phyloP scores from a whole-genome alignment of 2,888 invertebrate species.

The Rotaria macrura region DNA sequence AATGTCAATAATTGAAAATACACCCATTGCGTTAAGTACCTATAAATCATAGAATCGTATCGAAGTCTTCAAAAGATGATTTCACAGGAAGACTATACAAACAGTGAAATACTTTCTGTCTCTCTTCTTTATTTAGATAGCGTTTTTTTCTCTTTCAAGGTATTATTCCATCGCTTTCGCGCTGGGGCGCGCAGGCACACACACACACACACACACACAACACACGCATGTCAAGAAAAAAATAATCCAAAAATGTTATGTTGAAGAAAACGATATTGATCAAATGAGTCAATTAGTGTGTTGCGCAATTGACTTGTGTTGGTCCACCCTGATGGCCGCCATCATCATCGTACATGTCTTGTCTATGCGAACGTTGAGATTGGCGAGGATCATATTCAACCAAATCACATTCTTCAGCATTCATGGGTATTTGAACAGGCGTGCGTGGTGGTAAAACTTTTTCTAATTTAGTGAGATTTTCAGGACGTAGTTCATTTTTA shows the following conservation, averaged over 20 bases:
- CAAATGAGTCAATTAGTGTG: neutral
- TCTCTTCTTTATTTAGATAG: neutral
- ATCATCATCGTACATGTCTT: slow-evolving; percentile 31
- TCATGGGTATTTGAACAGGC: slow-evolving; percentile 63
- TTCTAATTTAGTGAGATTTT: slow-evolving; percentile 39
- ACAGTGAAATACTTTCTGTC: neutral
- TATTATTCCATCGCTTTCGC: neutral
- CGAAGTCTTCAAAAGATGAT: too few species aligned
- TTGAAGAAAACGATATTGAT: neutral
- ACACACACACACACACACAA: too few species aligned
- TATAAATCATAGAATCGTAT: too few species aligned
- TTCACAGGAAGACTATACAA: too few species aligned
- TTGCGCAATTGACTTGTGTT: slow-evolving; percentile 19
- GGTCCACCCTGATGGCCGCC: neutral
- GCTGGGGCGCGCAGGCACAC: too few species aligned
- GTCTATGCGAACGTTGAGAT: slow-evolving; percentile 51
- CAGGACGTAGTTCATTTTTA: slow-evolving; percentile 22
- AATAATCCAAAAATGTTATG: neutral
- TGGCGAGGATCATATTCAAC: slow-evolving; percentile 68
- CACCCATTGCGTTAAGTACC: too few species aligned
- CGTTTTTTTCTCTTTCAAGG: neutral
- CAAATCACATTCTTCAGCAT: slow-evolving; percentile 66
- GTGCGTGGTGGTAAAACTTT: slow-evolving; percentile 46
- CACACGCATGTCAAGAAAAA: neutral
- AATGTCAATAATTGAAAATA: too few species aligned